Base-by-base conservation (phyloP, 2,888 invertebrate genomes). In the Ferdinandea cuprea region DNA sequence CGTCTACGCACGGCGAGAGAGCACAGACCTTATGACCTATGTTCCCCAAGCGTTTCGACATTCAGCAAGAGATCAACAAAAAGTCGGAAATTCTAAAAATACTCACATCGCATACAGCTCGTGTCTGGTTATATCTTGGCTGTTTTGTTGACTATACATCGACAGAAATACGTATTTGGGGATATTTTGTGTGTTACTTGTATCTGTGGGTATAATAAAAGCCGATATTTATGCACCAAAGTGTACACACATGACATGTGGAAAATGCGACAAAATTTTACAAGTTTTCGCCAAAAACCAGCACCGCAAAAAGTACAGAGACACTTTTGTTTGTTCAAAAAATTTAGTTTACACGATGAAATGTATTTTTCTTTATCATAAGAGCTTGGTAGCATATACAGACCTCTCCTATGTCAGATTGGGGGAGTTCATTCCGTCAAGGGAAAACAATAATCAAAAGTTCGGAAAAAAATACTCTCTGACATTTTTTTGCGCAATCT, bases 11-110 rank as follows among this genome's bases (percentile, higher is more conserved):
- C 63, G 69, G 59, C 69, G 63, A 17, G 71, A 83, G 81, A 83
- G 72, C 83, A 83, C 83, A 83, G 83, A 83, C 83, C 83, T 83
- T 83, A 84, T 84, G 83, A 84, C 83, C 83, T 84, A 84, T 84
- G 83, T 84, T 84, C 83, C 83, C 78, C 66, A 78, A 25, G 78
- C 73, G 83, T 78, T 84, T 84, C 83, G 83, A 84, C 78, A 84
- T 84, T 84, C 78, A 72, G 32, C 54, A 72, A 61, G 77, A 84
- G 78, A 78, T 78, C 73, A 73, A 78, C 72, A 81, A 84, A 56
- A 65, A 69, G 83, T 84, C 73, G 78, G 73, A 73, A 73, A 73
- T 84, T 84, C 83, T 84, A 84, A 73, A 84, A 84, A 84, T 84
- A 83, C 59, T 72, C 73, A 11, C 65, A 74, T 61, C 66, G 77